These are phyloP conservation scores for Scomber colias DNA, from an alignment of 2,113 vertebrate species.

Conservation along the genomic window DNA sequence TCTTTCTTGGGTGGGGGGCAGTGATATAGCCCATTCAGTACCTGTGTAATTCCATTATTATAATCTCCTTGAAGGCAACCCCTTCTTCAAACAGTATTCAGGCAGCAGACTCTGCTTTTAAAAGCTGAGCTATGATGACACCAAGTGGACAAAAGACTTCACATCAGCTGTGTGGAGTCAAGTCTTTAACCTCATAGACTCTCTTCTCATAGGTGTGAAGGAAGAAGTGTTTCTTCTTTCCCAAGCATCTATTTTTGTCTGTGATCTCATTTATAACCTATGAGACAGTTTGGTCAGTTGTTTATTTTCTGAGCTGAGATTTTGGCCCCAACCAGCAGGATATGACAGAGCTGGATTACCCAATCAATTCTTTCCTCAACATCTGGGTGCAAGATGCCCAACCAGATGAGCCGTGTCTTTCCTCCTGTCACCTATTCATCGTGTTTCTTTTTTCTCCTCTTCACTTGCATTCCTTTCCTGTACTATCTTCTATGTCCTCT, in stretches of 20 bases:
- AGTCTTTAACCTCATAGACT: not conserved
- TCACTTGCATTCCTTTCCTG: conserved; percentile 36
- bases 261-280: conserved; percentile 21
- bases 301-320: conserved; percentile 51
- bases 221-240: not conserved
- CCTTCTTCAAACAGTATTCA: not conserved
- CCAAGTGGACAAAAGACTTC: conserved; percentile 62
- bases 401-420: conserved; percentile 46
- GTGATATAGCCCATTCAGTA: no score
- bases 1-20: not conserved
- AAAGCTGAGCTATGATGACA: conserved; percentile 56
- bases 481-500: conserved; percentile 1
- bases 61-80: not conserved
- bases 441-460: not conserved
- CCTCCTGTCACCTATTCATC: conserved; percentile 35
- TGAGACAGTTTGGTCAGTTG: conserved; percentile 21
- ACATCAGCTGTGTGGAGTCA: not conserved
- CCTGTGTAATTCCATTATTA: not conserved
- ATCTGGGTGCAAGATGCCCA: conserved; percentile 73
- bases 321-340: conserved; percentile 26
- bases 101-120: not conserved
- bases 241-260: conserved; percentile 28
- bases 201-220: not conserved
- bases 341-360: conserved; percentile 38
- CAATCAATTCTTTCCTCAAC: conserved; percentile 46